Conservation (phyloP, 2,888 invertebrate species). For the Phlogophora meticulosa region DNA sequence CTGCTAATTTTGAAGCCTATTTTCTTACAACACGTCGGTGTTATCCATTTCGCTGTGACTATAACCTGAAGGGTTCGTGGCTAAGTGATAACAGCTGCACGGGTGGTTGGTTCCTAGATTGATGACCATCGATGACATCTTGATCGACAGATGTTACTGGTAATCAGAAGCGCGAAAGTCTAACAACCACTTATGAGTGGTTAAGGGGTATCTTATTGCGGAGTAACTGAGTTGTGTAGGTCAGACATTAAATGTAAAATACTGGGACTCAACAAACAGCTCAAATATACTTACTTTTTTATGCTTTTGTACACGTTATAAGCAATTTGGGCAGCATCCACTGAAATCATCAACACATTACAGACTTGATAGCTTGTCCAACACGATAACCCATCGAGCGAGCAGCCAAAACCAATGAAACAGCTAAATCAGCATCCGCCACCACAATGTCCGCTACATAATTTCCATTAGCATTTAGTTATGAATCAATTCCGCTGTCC, state of each 20-base stretch:
- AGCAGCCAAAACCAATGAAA: conserved; percentile 28
- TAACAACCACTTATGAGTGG: too few relatives aligned
- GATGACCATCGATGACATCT: too few relatives aligned
- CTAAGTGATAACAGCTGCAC: too few relatives aligned
- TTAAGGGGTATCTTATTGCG: too few relatives aligned
- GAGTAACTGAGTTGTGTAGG: too few relatives aligned
- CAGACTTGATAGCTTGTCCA: conserved; percentile 8
- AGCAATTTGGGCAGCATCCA: not conserved
- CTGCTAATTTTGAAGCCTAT: not conserved
- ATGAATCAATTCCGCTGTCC: conserved; percentile 82
- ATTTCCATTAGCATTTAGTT: conserved; percentile 84
- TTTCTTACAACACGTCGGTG: not conserved
- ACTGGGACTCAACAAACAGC: too few relatives aligned
- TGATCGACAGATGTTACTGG: too few relatives aligned
- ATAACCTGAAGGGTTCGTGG: too few relatives aligned
- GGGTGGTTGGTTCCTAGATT: too few relatives aligned
- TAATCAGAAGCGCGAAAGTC: too few relatives aligned
- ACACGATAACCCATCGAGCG: conserved; percentile 20
- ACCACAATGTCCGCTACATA: conserved; percentile 70
- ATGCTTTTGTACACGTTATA: not conserved
- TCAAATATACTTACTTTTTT: not conserved
- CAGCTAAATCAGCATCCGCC: conserved; percentile 35
- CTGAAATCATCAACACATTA: conserved; percentile 24
- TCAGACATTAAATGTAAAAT: too few relatives aligned
- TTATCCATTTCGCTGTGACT: too few relatives aligned